Conservation (phyloP, 2,888 invertebrate genomes). For the Eupithecia abbreviata region DNA sequence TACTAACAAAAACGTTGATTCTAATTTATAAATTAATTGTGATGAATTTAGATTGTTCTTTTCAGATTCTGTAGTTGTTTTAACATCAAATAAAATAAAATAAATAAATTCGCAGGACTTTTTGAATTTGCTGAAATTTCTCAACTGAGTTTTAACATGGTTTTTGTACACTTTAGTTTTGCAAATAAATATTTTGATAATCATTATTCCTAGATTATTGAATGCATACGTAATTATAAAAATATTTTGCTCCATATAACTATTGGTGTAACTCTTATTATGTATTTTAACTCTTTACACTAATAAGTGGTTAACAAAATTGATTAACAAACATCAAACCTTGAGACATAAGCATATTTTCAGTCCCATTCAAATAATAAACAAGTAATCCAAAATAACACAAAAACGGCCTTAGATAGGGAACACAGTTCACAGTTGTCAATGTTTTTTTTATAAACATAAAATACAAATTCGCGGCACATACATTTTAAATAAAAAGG, state of each 20-base stretch:
- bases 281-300: constrained; percentile 32
- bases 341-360: constrained; percentile 35
- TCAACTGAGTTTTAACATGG: constrained; percentile 22
- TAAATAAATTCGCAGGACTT: constrained; percentile 20
- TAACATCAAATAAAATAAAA: neutral
- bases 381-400: constrained; percentile 31
- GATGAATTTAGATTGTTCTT: neutral
- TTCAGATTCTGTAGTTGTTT: neutral
- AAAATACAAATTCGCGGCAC: constrained; percentile 45
- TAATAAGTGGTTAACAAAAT: constrained; percentile 29
- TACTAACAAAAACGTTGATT: neutral
- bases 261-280: constrained; percentile 33
- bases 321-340: constrained; percentile 34
- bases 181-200: constrained; percentile 33
- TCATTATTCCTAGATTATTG: constrained; percentile 34
- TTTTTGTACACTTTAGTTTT: constrained; percentile 33
- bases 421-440: constrained; percentile 26
- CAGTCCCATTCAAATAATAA: constrained; percentile 29
- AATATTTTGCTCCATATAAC: constrained; percentile 35
- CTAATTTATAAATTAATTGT: neutral
- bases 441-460: constrained; percentile 35
- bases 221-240: constrained; percentile 36
- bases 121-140: constrained; percentile 12
- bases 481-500: constrained; percentile 52
- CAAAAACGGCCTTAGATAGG: constrained; percentile 43